These are phyloP conservation scores for Platysternon megacephalum DNA, from an alignment of 2,113 vertebrate species.

Conservation along the genomic window DNA sequence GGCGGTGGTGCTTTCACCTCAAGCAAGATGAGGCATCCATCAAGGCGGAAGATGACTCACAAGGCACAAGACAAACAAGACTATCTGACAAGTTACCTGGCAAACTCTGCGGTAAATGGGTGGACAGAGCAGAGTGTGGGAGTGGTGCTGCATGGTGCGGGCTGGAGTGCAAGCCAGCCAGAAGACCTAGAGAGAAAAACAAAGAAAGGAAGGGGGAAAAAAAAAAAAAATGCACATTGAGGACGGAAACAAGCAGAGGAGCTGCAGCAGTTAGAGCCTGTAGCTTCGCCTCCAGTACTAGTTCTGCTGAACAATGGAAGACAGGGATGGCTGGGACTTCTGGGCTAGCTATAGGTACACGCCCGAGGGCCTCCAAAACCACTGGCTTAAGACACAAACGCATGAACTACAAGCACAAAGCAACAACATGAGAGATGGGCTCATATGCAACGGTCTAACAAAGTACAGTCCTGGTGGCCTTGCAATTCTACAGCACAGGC, in stretches of 20 bases:
- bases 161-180: constrained; percentile 86
- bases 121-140: constrained; percentile 82
- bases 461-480: not conserved
- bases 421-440: constrained; percentile 4
- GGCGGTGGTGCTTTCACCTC: not conserved
- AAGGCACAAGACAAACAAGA: constrained; percentile 16
- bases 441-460: not conserved
- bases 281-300: not conserved
- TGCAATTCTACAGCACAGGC: constrained; percentile 14
- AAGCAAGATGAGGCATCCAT: not conserved
- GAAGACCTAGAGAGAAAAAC: constrained; percentile 82
- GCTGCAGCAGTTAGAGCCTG: constrained; percentile 22
- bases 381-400: constrained; percentile 31
- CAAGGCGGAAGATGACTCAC: not conserved
- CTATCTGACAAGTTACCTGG: constrained; percentile 81
- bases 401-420: constrained; percentile 16
- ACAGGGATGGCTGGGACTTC: not conserved
- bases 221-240: constrained; percentile 65
- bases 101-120: constrained; percentile 84
- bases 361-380: not conserved
- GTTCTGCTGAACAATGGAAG: not conserved
- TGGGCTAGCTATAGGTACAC: not conserved
- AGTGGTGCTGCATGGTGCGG: constrained; percentile 80
- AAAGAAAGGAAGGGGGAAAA: constrained; percentile 48
- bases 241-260: constrained; percentile 59